phyloP scores from a whole-genome alignment of 2,113 vertebrate species.

The Chamaea fasciata region DNA sequence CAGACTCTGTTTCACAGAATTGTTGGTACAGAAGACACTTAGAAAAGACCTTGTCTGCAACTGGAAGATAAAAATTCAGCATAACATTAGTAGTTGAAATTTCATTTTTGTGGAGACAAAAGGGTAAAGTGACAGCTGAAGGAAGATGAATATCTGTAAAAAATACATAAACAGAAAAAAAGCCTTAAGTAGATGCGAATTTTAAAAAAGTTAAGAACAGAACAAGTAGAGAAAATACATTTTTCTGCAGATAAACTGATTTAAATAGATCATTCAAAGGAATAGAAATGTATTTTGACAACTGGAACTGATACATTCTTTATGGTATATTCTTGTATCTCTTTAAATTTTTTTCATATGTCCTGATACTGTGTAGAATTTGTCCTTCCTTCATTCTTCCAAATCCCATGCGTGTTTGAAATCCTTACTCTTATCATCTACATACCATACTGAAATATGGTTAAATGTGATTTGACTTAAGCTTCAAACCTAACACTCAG shows the following conservation, averaged over 20 bases:
- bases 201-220: neutral
- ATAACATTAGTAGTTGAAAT: neutral
- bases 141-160: neutral
- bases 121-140: neutral
- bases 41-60: neutral
- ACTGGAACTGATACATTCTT: neutral
- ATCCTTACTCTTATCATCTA: neutral
- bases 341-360: neutral
- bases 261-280: neutral
- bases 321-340: neutral
- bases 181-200: neutral
- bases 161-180: neutral
- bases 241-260: neutral
- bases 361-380: neutral
- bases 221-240: neutral
- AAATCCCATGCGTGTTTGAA: neutral
- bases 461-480: slow-evolving; percentile 10
- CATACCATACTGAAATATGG: neutral
- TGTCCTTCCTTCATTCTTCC: neutral
- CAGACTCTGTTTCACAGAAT: neutral
- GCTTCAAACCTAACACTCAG: slow-evolving; percentile 17
- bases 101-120: neutral
- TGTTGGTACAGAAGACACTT: neutral
- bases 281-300: neutral
- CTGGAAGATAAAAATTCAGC: neutral